phyloP scores from a whole-genome alignment of 2,113 vertebrate species.

The Zosterops pallidus region DNA sequence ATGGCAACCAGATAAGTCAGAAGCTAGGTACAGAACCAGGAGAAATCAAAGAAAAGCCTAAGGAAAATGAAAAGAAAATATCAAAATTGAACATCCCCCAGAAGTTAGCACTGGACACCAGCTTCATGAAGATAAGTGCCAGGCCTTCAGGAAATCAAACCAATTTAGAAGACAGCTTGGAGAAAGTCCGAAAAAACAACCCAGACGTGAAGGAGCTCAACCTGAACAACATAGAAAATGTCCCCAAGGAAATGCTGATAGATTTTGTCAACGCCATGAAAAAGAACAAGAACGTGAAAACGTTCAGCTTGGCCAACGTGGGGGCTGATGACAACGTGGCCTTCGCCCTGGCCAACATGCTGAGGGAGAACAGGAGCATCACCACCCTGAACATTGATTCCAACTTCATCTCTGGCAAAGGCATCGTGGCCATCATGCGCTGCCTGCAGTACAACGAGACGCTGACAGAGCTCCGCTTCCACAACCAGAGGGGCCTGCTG shows the following conservation, averaged over 20 bases:
- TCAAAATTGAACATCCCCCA: slow-evolving; percentile 89
- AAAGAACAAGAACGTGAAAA: slow-evolving; percentile 90
- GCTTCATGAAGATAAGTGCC: slow-evolving; percentile 88
- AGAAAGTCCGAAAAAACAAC: slow-evolving; percentile 87
- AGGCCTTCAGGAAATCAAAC: slow-evolving; percentile 96
- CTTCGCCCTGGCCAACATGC: slow-evolving; percentile 90
- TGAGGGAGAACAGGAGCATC: slow-evolving; percentile 93
- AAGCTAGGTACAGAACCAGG: not conserved
- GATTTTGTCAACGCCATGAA: slow-evolving; percentile 91
- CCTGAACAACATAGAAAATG: slow-evolving; percentile 98
- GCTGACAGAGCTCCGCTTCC: slow-evolving; percentile 92
- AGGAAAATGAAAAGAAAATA: slow-evolving; percentile 80
- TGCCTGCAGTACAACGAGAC: slow-evolving; percentile 97
- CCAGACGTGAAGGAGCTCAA: slow-evolving; percentile 89
- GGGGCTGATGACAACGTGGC: slow-evolving; percentile 90
- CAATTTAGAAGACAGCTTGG: slow-evolving; percentile 88
- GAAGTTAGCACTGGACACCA: slow-evolving; percentile 83
- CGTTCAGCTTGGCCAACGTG: slow-evolving; percentile 91
- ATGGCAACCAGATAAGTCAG: not conserved
- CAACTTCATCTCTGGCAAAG: slow-evolving; percentile 92
- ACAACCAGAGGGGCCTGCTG: slow-evolving; percentile 97
- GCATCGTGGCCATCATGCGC: slow-evolving; percentile 91
- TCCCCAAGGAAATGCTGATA: slow-evolving; percentile 94
- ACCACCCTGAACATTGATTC: slow-evolving; percentile 92
- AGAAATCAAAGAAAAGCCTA: slow-evolving; percentile 54